Base-by-base conservation (phyloP, 1,140 invertebrate species). In the Megalonaias nervosa region DNA sequence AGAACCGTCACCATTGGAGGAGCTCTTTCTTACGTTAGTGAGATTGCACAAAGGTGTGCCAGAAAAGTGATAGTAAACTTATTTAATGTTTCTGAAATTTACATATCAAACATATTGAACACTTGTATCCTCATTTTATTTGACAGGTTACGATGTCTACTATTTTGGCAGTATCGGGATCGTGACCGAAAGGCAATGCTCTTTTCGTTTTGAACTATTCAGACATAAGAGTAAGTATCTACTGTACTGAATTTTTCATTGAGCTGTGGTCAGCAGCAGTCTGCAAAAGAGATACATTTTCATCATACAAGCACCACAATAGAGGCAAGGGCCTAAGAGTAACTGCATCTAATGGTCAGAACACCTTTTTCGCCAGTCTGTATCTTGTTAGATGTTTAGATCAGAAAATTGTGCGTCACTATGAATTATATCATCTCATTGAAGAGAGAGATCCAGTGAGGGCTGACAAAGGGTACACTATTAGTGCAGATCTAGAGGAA, bases 391-490 rank as follows among this genome's bases (percentile, higher is more conserved):
- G 72, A 15, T 57, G 38, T 56, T 60, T 17, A 23, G 64, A 73
- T 55, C 72, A 58, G 21, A 38, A 77, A 58, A 77, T 73, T 66
- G n/a, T 59, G 3, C 0, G 56, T 1, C 48, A 57, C 11, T 57
- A 70, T 77, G 75, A 70, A 4, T 59, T 79, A 9, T 64, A 57
- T 38, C 56, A 79, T 64, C 21, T 74, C 6, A 19, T 68, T 11
- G 58, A 73, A 58, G 71, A 61, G 14, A 58, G 66, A 1, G 71
- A 79, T 26, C 26, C n/a, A 12, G 31, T 74, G 5, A 73, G 68
- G 71, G 77, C 64, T 5, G 77, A 79, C 62, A 79, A 67, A 57
- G 77, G 77, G 3, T 79, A 74, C 48, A 26, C 56, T n/a, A 79
- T 79, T 64, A 5, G 21, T 4, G 71, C 21, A 17, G 61, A 62